phyloP scores from a whole-genome alignment of 2,888 invertebrate genomes.

The Scrobipalpa costella region DNA sequence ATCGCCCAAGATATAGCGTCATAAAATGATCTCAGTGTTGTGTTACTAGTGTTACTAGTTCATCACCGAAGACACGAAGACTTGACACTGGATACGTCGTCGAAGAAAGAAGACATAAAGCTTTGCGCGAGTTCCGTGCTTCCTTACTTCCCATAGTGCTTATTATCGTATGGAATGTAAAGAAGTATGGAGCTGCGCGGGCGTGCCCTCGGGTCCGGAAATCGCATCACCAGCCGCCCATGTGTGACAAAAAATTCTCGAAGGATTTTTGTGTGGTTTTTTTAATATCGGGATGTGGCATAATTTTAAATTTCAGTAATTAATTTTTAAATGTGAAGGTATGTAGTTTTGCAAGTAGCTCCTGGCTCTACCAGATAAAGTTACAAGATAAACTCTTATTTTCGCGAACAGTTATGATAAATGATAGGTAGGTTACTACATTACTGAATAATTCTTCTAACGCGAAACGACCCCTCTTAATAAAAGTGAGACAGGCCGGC shows the following conservation, averaged over 20 bases:
- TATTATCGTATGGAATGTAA: slow-evolving; percentile 96
- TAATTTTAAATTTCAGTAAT: slow-evolving; percentile 28
- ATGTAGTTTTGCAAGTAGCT: background rate
- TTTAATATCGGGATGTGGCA: slow-evolving; percentile 42
- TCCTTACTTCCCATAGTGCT: slow-evolving; percentile 97
- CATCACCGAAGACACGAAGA: slow-evolving; percentile 25
- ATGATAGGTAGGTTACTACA: slow-evolving; percentile 22
- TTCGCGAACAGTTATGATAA: slow-evolving; percentile 17
- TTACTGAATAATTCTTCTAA: slow-evolving; percentile 18
- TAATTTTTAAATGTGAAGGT: background rate
- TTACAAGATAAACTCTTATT: slow-evolving; percentile 28
- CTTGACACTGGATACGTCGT: slow-evolving; percentile 37
- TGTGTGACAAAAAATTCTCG: slow-evolving; percentile 49
- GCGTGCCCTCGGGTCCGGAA: slow-evolving; percentile 63
- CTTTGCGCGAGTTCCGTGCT: slow-evolving; percentile 93
- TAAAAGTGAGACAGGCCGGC: slow-evolving; percentile 29
- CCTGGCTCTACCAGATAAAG: background rate
- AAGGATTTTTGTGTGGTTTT: slow-evolving; percentile 42
- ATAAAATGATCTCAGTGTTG: slow-evolving; percentile 27
- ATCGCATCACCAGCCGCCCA: slow-evolving; percentile 48
- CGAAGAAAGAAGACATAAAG: slow-evolving; percentile 63
- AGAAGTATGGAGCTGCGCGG: slow-evolving; percentile 94
- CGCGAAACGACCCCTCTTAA: slow-evolving; percentile 20
- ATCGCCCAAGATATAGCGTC: slow-evolving; percentile 54
- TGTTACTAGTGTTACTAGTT: slow-evolving; percentile 32